Evolutionary conservation across 2,797 vertebrate genomes (phyloP).

Genomic region (Falco novaeseelandiae): DNA sequence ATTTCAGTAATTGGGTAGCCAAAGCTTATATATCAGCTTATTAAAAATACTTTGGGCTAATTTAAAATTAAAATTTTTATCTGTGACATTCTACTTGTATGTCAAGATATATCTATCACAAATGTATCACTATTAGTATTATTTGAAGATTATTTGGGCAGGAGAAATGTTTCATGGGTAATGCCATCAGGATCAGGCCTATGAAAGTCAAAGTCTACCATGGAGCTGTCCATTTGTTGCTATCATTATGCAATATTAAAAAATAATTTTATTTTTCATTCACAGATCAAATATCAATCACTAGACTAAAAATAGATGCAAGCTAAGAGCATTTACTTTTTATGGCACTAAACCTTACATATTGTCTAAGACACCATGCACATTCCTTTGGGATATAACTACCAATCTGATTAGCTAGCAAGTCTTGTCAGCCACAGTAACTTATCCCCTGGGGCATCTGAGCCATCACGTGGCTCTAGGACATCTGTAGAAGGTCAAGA

Average conservation of each 20-base stretch:
- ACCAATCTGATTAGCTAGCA: conserved; percentile 69
- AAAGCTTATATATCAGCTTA: not conserved
- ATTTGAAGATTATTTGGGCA: not conserved
- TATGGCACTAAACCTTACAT: not conserved
- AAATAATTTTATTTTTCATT: not conserved
- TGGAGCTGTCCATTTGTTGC: not conserved
- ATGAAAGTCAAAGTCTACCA: not conserved
- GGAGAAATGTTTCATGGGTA: not conserved
- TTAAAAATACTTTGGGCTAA: not conserved
- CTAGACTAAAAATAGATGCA: not conserved
- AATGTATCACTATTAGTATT: not conserved
- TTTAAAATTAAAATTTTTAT: not conserved
- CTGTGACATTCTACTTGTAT: not conserved
- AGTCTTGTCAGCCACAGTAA: conserved; percentile 54
- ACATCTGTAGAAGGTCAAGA: conserved; percentile 59
- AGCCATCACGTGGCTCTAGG: conserved; percentile 20
- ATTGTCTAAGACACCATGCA: conserved; percentile 49
- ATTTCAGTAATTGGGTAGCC: not conserved
- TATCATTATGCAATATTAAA: not conserved
- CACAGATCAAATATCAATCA: not conserved
- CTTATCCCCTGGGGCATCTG: conserved; percentile 40
- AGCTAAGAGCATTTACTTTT: not conserved
- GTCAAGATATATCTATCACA: not conserved
- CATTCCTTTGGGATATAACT: conserved; percentile 68
- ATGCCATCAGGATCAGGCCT: not conserved